Evolutionary conservation across 2,888 invertebrate species (phyloP), one percentile per base, ranked within the genome.

Genomic region (Pristionchus arcanus): DNA sequence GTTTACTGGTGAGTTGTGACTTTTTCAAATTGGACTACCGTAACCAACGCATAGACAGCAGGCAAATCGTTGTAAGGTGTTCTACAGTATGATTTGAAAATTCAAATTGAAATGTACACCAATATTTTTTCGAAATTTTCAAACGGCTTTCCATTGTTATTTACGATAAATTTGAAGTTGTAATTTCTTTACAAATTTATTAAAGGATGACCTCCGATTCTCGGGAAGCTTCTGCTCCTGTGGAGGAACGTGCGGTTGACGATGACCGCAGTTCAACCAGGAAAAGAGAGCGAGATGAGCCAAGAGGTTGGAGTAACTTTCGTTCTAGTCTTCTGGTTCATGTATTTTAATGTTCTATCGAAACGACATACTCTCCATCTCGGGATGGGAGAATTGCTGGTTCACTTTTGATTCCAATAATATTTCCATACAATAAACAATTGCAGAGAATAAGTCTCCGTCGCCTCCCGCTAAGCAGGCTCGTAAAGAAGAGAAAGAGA

Each of bases 381-480:
- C 42, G 42, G 42, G 42, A 13, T 49, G 5, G 42, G 42, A 49
- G 42, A 49, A 49, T 13, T 11, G 13, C 42, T 49, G 13, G 42
- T 49, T 84, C 21, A 1, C 28, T n/a, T 42, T 77, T 77, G 77
- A 74, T 42, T 7, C 7, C 34, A 34, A 4, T 2, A 34, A 71
- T 77, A 11, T 77, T 42, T n/a, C 49, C 42, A 4, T 83, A 83
- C 28, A 13, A 9, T 83, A n/a, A 49, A 83, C n/a, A 21, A 25
- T 68, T 87, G 42, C 55, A 89, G 89, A 81, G 34, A 59, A 77
- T 31, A 89, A 89, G 63, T 89, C 89, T 9, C 89, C 77, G 7
- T 89, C 89, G 13, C 89, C 89, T 31, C 81, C 89, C 31, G 59
- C 89, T 28, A 89, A 89, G 42, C 49, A 63, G 28, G 28, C 89